Base-by-base conservation (phyloP, 2,888 invertebrate species). In the Formica aserva region DNA sequence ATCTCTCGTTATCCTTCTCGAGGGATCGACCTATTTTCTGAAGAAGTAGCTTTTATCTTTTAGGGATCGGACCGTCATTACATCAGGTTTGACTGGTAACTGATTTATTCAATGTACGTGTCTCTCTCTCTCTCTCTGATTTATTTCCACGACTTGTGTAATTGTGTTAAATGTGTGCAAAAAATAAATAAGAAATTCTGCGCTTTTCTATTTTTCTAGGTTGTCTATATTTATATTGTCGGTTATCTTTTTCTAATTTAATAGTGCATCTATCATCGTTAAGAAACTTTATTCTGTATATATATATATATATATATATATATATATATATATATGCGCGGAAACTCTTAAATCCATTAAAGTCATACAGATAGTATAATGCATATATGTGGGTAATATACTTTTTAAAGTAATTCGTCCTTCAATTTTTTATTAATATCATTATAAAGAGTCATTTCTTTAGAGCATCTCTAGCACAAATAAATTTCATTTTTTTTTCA, bases 1-100 rank as follows among this genome's bases (percentile, higher is more conserved):
- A 76, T 84, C 65, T 77, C 65, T 72, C 82, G 80, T 80, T 80
- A 80, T 8, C 26, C 18, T 48, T 9, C 74, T 60, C 75, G 22
- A 71, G 22, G 35, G 60, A 22, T 4, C 71, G 35, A 35, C 48
- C 72, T 62, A 78, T 71, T 62, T 72, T 72, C 48, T 35, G 45
- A 77, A 77, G 55, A 62, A 72, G 71, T 22, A 18, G 72, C 48
- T 60, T 72, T 45, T 72, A 80, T 80, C 72, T 41, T 62, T 62
- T 60, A 57, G 22, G 9, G 9, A 8, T 60, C 35, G 45, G 15
- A 41, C 22, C 60, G 35, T 45, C 60, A 80, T 80, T 80, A 80
- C 26, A 71, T 29, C 29, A 8, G 22, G 22, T 9, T 80, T 72
- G 52, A n/a, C 52, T 52, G 52, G 8, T 72, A 35, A 62, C 13